These are phyloP conservation scores for Stomorhina lunata DNA, from an alignment of 2,888 invertebrate species.

Conservation along the genomic window DNA sequence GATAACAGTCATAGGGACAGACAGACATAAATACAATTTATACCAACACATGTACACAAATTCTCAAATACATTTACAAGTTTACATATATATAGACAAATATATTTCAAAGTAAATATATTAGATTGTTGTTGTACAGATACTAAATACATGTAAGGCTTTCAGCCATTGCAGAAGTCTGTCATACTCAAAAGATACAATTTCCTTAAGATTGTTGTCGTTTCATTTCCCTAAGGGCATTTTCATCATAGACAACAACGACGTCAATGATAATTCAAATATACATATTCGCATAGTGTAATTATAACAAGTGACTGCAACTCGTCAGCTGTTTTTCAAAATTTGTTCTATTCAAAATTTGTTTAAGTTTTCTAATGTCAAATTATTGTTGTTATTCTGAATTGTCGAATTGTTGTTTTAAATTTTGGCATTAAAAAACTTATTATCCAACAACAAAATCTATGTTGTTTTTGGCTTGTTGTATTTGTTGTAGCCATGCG, in stretches of 20 bases:
- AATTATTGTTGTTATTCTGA: too few relatives aligned
- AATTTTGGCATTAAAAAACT: too few relatives aligned
- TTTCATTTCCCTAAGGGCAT: slow-evolving; percentile 67
- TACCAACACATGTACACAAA: not conserved
- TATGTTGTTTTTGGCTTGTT: too few relatives aligned
- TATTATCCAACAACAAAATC: too few relatives aligned
- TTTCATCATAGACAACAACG: slow-evolving; percentile 60
- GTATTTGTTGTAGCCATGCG: too few relatives aligned
- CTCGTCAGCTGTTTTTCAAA: too few relatives aligned
- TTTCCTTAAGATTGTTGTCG: slow-evolving; percentile 67
- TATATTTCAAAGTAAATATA: not conserved
- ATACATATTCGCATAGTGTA: too few relatives aligned
- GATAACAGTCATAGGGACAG: not conserved
- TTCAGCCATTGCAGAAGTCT: not conserved
- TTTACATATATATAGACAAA: not conserved
- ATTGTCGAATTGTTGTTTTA: too few relatives aligned
- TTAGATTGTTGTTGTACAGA: not conserved
- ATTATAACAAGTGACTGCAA: too few relatives aligned
- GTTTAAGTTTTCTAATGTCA: too few relatives aligned
- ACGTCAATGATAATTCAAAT: slow-evolving; percentile 56
- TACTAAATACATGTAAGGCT: not conserved
- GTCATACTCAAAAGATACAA: slow-evolving; percentile 21
- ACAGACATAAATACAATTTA: not conserved
- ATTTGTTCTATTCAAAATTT: too few relatives aligned
- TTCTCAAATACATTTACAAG: not conserved